Evolutionary conservation across 2,888 invertebrate genomes (phyloP).

Genomic region (Odontomyia ornata): DNA sequence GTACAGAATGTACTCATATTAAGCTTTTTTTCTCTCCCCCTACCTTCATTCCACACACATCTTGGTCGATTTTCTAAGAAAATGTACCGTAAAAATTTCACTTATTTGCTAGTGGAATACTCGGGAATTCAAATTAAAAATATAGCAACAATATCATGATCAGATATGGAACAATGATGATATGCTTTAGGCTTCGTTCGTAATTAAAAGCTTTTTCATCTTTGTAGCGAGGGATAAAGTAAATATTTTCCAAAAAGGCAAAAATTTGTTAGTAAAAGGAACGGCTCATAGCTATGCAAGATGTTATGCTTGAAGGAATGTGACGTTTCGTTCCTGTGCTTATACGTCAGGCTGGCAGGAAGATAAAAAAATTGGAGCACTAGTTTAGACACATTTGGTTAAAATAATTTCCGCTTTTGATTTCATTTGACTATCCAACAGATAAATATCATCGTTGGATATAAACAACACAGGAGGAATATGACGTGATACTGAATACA

Average conservation of each 20-base stretch:
- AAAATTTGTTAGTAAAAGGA: neutral
- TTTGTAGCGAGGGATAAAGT: constrained; percentile 9
- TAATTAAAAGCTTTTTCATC: constrained; percentile 24
- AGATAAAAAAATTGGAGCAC: neutral
- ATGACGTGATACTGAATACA: too few species aligned
- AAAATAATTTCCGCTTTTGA: too few species aligned
- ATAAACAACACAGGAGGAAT: too few species aligned
- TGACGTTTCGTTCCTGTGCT: neutral
- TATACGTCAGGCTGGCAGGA: neutral
- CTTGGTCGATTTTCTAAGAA: constrained; percentile 38
- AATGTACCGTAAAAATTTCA: constrained; percentile 34
- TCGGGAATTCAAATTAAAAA: constrained; percentile 40
- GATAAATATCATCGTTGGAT: too few species aligned
- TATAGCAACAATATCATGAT: constrained; percentile 38
- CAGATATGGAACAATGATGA: constrained; percentile 36
- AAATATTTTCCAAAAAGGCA: constrained; percentile 19
- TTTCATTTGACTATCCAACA: too few species aligned
- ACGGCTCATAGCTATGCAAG: neutral
- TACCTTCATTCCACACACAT: too few species aligned
- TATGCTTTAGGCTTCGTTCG: constrained; percentile 38
- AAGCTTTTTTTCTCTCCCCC: constrained; percentile 27
- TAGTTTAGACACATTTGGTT: neutral
- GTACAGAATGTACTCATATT: neutral
- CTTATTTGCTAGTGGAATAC: constrained; percentile 33
- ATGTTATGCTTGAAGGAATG: neutral